Percentiles rank a stretch among this genome's conserved stretches.
Conservation (phyloP, 2,113 vertebrate genomes). For the Scopus umbretta region DNA sequence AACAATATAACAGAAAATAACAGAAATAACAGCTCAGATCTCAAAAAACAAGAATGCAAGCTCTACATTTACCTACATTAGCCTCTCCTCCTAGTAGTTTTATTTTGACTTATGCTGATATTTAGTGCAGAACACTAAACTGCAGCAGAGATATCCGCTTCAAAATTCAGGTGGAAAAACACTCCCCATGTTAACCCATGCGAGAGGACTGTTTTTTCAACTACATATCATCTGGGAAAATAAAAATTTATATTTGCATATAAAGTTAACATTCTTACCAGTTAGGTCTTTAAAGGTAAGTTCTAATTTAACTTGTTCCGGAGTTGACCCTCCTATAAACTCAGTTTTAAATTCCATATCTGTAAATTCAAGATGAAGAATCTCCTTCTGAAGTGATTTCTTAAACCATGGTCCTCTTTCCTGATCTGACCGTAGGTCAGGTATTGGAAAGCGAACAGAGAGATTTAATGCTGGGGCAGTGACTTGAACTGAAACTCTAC, state of each 20-base stretch:
- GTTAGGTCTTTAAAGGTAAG: slow-evolving; percentile 89
- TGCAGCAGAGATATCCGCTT: not conserved
- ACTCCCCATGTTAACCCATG: not conserved
- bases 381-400: slow-evolving; percentile 94
- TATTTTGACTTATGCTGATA: not conserved
- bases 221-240: not conserved
- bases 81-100: not conserved
- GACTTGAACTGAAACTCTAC: slow-evolving; percentile 82
- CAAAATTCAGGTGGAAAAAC: not conserved
- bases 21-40: not conserved
- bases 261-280: slow-evolving; percentile 71
- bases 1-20: not conserved
- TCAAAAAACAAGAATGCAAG: not conserved
- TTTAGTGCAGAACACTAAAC: not conserved
- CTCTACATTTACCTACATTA: not conserved
- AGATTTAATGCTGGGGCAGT: slow-evolving; percentile 82
- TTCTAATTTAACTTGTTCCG: slow-evolving; percentile 91
- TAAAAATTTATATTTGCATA: not conserved
- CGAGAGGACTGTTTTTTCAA: not conserved
- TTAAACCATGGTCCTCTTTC: slow-evolving; percentile 98
- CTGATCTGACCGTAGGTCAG: slow-evolving; percentile 94
- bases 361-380: slow-evolving; percentile 83
- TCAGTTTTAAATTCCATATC: slow-evolving; percentile 91
- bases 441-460: slow-evolving; percentile 92
- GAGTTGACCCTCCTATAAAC: slow-evolving; percentile 83